phyloP scores from a whole-genome alignment of 2,888 invertebrate species.

The Scaptomyza cyrtandrae region DNA sequence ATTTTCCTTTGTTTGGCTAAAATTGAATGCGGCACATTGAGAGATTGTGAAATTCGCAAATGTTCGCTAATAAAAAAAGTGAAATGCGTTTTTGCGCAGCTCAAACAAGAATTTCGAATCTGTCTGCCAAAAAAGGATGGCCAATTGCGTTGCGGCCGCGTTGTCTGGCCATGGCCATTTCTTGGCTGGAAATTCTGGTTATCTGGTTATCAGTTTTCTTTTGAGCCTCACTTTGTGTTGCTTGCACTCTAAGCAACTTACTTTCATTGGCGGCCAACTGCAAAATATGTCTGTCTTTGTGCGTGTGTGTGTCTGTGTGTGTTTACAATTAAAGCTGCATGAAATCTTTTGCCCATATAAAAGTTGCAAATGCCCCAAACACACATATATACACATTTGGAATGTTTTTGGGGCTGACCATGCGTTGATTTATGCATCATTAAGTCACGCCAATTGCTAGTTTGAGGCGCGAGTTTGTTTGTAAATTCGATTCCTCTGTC shows the following conservation, averaged over 20 bases:
- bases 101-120: constrained; percentile 55
- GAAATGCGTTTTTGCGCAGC: constrained; percentile 38
- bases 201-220: constrained; percentile 58
- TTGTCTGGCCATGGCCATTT: constrained; percentile 18
- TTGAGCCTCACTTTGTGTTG: constrained; percentile 28
- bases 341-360: constrained; percentile 25
- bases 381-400: constrained; percentile 1
- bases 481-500: constrained; percentile 17
- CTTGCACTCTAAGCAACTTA: constrained; percentile 41
- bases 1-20: constrained; percentile 5
- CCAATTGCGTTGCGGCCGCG: constrained; percentile 8
- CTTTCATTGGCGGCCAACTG: constrained; percentile 63
- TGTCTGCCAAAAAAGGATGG: constrained; percentile 53
- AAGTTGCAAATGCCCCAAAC: constrained; percentile 18
- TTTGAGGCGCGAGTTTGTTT: constrained; percentile 52
- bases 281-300: constrained; percentile 12
- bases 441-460: constrained; percentile 80
- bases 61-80: constrained; percentile 47
- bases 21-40: constrained; percentile 3
- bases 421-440: constrained; percentile 77
- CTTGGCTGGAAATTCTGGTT: constrained; percentile 81
- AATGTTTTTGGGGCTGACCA: constrained; percentile 16
- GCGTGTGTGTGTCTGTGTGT: neutral
- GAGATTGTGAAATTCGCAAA: constrained; percentile 53
- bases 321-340: constrained; percentile 63